phyloP scores from a whole-genome alignment of 1,140 invertebrate species.

The Sycophaga agraensis region DNA sequence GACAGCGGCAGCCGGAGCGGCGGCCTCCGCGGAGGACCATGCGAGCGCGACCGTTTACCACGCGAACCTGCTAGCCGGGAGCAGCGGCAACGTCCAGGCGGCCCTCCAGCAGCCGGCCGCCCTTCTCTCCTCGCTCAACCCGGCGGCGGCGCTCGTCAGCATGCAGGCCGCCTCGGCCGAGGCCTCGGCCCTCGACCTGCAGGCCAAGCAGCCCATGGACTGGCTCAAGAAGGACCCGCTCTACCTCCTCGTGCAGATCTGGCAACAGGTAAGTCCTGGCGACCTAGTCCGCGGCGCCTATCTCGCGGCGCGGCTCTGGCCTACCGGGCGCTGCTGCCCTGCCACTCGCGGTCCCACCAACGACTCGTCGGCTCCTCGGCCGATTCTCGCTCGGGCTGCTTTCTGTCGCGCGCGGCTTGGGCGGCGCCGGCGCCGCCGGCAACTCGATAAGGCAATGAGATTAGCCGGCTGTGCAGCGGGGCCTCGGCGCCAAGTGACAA shows the following conservation, averaged over 20 bases:
- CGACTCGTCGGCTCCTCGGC: background rate
- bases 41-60: slow-evolving; percentile 52
- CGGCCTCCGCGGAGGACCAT: slow-evolving; percentile 38
- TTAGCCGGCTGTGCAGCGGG: slow-evolving; percentile 10
- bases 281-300: background rate
- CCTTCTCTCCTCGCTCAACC: slow-evolving; percentile 48
- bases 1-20: slow-evolving; percentile 42
- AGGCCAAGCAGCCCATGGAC: slow-evolving; percentile 89
- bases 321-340: too few species aligned
- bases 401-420: background rate
- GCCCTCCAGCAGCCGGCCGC: slow-evolving; percentile 46
- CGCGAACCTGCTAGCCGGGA: slow-evolving; percentile 56
- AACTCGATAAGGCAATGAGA: slow-evolving; percentile 28
- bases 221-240: slow-evolving; percentile 93
- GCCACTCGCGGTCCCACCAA: too few species aligned
- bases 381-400: background rate
- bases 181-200: slow-evolving; percentile 66
- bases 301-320: background rate
- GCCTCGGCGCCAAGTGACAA: slow-evolving; percentile 14
- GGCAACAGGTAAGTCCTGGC: slow-evolving; percentile 81
- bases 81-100: slow-evolving; percentile 51
- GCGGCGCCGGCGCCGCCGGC: background rate
- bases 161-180: slow-evolving; percentile 72
- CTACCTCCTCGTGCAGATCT: slow-evolving; percentile 88
- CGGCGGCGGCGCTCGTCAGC: slow-evolving; percentile 65